A percentile compares a stretch with the other conserved stretches of the same genome.
These are phyloP conservation scores for Fringilla coelebs DNA, from an alignment of 2,797 vertebrate genomes.

Conservation along the genomic window DNA sequence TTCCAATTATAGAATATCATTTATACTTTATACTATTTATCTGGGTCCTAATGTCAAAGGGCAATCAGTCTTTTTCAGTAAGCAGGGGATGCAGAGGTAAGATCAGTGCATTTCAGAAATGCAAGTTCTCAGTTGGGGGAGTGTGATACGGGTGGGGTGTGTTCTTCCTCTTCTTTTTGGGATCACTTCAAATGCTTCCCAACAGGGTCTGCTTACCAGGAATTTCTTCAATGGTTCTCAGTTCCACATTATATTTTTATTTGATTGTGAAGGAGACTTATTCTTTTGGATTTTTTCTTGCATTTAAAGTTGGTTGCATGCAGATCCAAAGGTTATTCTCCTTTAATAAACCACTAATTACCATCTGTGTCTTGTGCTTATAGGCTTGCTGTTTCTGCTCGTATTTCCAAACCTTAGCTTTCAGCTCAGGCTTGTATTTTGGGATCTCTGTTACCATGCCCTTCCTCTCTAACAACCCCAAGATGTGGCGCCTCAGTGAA, in stretches of 20 bases:
- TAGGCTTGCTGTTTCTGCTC: background rate
- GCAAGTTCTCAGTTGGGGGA: rapidly evolving
- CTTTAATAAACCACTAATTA: background rate
- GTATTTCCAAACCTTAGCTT: background rate
- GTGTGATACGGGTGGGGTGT: rapidly evolving
- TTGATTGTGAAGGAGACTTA: background rate
- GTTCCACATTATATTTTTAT: background rate
- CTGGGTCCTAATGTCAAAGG: background rate
- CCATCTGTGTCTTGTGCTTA: background rate
- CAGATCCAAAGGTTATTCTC: background rate
- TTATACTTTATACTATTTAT: background rate
- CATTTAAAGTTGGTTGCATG: background rate
- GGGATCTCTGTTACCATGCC: rapidly evolving
- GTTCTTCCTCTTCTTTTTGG: background rate
- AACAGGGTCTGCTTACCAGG: rapidly evolving
- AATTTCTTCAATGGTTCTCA: background rate
- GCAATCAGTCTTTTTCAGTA: background rate
- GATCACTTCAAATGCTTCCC: background rate
- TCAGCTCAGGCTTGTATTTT: background rate
- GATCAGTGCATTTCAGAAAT: background rate
- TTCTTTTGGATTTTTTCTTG: background rate
- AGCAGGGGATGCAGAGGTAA: background rate
- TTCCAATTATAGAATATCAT: background rate
- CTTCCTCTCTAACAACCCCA: background rate
- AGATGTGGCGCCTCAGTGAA: background rate